phyloP scores from a whole-genome alignment of 2,113 vertebrate species.

The Pavo muticus region DNA sequence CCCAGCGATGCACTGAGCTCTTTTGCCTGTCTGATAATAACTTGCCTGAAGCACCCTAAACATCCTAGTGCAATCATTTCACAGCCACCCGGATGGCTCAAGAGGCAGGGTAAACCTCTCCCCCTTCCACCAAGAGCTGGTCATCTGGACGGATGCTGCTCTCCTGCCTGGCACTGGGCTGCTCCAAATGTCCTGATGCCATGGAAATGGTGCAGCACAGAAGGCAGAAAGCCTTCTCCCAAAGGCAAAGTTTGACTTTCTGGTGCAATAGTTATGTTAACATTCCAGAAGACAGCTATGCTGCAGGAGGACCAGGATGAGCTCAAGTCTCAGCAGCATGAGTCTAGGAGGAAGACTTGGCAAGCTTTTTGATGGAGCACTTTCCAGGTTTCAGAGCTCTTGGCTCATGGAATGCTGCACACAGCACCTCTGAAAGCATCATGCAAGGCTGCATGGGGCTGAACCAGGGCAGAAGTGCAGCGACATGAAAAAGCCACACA shows the following conservation, averaged over 20 bases:
- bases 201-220: fast-evolving
- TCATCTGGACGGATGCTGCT: neutral
- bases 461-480: neutral
- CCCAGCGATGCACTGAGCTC: neutral
- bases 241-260: neutral
- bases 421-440: neutral
- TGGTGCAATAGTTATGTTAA: neutral
- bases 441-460: neutral
- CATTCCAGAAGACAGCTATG: neutral
- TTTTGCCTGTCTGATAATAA: neutral
- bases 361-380: neutral
- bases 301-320: neutral
- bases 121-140: neutral
- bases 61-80: neutral
- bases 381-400: neutral
- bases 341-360: neutral
- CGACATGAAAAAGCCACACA: neutral
- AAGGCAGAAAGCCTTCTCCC: neutral
- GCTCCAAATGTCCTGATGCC: neutral
- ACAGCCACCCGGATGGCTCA: fast-evolving
- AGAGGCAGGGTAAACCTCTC: neutral
- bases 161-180: fast-evolving
- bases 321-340: neutral
- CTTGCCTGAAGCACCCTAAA: neutral
- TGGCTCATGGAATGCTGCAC: fast-evolving